Conservation (phyloP, 2,113 vertebrate genomes). For the Daubentonia madagascariensis region DNA sequence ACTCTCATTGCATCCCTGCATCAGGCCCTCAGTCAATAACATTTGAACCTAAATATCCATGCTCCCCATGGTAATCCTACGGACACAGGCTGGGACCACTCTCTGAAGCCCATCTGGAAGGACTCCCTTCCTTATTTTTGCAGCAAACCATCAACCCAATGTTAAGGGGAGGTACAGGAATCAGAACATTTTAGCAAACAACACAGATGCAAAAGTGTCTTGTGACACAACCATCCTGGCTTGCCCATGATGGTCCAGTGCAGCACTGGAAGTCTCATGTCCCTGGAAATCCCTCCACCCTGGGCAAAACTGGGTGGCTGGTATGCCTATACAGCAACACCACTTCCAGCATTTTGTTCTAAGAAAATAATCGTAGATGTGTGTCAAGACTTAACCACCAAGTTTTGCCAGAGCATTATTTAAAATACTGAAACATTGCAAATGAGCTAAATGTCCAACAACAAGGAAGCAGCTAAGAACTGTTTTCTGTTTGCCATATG, state of each 20-base stretch:
- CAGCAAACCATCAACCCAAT: background rate
- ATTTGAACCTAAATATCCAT: background rate
- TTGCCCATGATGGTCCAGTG: background rate
- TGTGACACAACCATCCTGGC: background rate
- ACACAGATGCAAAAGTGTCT: background rate
- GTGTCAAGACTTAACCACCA: background rate
- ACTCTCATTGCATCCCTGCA: background rate
- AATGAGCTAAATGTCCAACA: background rate
- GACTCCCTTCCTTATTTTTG: background rate
- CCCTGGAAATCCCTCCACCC: background rate
- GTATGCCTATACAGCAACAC: rapidly evolving
- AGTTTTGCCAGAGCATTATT: background rate
- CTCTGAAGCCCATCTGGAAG: background rate
- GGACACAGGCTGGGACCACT: background rate
- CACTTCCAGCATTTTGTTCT: background rate
- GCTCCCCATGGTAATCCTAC: background rate
- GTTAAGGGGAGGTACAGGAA: too few species aligned
- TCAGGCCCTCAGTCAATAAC: background rate
- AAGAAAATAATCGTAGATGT: background rate
- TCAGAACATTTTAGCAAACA: background rate
- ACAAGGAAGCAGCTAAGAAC: background rate
- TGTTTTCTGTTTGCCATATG: background rate
- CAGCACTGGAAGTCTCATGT: background rate
- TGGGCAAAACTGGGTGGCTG: background rate
- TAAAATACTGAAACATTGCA: background rate